phyloP scores from a whole-genome alignment of 2,797 vertebrate genomes.

The Chloroceryle amazona region DNA sequence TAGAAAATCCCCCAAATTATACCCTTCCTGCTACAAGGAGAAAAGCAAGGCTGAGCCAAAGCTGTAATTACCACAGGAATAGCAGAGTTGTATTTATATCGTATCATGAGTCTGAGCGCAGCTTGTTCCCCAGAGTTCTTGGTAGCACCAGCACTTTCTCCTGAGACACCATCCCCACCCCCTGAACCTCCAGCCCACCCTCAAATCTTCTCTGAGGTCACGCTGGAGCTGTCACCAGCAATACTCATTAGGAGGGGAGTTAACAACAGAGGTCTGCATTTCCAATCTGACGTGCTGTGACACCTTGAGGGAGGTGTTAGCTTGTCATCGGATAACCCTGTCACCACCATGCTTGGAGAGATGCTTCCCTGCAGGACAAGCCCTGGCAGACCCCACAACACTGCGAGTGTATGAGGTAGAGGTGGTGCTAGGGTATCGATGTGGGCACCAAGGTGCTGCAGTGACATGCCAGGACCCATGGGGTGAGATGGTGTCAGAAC shows the following conservation, averaged over 20 bases:
- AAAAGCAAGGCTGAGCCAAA: not conserved
- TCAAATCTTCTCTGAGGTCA: not conserved
- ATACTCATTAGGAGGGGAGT: not conserved
- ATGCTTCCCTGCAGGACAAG: not conserved
- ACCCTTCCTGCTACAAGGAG: not conserved
- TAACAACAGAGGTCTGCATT: not conserved
- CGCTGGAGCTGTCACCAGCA: not conserved
- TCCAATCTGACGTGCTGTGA: not conserved
- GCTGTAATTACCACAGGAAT: not conserved
- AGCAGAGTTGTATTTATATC: not conserved
- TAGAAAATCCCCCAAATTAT: not conserved
- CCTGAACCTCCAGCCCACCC: not conserved
- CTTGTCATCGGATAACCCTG: not conserved
- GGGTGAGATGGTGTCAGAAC: not conserved
- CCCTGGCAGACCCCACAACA: fast-evolving
- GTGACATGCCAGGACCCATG: not conserved
- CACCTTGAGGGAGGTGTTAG: not conserved
- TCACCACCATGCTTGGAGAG: not conserved
- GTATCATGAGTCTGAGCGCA: not conserved
- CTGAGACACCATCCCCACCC: not conserved
- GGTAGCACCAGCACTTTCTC: not conserved
- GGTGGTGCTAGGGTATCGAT: not conserved
- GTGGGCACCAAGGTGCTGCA: not conserved
- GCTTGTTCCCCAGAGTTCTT: not conserved
- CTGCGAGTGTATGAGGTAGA: not conserved